Percentiles rank a stretch among this genome's conserved stretches.
These are phyloP conservation scores for Linnaemya tessellans DNA, from an alignment of 2,888 invertebrate species.

Conservation along the genomic window DNA sequence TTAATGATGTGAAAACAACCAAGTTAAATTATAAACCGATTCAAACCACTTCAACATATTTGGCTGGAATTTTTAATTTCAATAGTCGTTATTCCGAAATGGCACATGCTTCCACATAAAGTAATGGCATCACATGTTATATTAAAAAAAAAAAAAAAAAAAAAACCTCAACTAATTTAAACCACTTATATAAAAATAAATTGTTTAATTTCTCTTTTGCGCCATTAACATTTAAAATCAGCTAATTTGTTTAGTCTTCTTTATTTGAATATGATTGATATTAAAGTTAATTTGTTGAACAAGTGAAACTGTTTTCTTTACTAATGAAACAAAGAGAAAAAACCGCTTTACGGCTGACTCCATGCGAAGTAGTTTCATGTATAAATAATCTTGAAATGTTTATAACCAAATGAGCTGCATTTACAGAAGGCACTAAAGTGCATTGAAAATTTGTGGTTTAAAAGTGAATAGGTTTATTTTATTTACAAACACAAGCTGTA, in stretches of 20 bases:
- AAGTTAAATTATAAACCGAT: neutral
- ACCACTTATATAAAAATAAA: neutral
- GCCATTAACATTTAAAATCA: conserved; percentile 1
- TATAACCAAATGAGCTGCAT: conserved; percentile 27
- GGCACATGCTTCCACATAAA: no score
- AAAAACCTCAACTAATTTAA: neutral
- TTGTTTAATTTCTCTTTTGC: conserved; percentile 36
- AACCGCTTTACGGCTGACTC: neutral
- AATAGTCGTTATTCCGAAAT: neutral
- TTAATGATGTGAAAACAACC: conserved; percentile 70
- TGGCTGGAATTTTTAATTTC: neutral
- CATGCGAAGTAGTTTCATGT: conserved; percentile 31
- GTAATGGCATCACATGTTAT: neutral
- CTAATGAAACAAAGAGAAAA: neutral
- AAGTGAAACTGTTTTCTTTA: conserved; percentile 57
- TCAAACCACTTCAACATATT: neutral
- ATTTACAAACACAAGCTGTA: neutral
- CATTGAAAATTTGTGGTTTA: conserved; percentile 18
- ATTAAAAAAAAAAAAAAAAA: no score
- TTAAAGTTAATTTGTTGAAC: conserved; percentile 12
- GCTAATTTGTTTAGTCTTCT: conserved; percentile 10
- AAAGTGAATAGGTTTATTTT: neutral
- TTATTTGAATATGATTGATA: conserved; percentile 13
- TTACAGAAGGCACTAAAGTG: neutral
- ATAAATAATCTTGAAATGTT: conserved; percentile 2